Base-by-base conservation (phyloP, 2,113 vertebrate genomes). In the Jaculus jaculus region DNA sequence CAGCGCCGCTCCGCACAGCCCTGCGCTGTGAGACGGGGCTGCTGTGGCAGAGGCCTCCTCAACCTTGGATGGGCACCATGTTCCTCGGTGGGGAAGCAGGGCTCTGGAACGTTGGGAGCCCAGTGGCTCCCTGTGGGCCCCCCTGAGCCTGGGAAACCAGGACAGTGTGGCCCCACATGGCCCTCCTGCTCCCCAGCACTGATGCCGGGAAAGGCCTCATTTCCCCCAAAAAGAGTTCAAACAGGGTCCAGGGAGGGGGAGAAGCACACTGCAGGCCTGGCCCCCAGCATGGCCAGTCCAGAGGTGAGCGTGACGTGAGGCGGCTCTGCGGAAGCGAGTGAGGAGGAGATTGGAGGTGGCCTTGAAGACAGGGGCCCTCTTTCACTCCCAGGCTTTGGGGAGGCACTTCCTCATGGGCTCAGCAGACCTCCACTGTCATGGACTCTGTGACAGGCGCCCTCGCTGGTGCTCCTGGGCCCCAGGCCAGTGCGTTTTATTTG, bases 121-220 rank as follows among this genome's bases (percentile, higher is more conserved):
- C 47, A 16, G 39, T 63, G 60, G 26, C 34, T 73, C 54, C 30
- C 37, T 37, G 15, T 7, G 28, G 63, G 34, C 5, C 17, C 11
- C 8, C n/a, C 4, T 32, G 24, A 81, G 39, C 47, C 84, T 39
- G 18, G 28, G 23, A 12, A 42, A 32, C 37, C 69, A 7, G 17
- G 61, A 60, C 6, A 11, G 3, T 0, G 5, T 17, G 26, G 39
- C 32, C 54, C 51, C 4, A 26, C 28, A 12, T 37, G 32, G 3
- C 23, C 54, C 63, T 37, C 42, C 65, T 39, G 26, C 69, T 39
- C 7, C 2, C 42, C 3, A 24, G 30, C 66, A 74, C 42, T 51
- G 63, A 37, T 0, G 9, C 2, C 0, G 0, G 63, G 32, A 65
- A 39, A 68, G 20, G 15, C 32, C 69, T 91, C 10, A n/a, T 5